Evolutionary conservation across 2,113 vertebrate genomes (phyloP), one percentile per base, ranked within the genome.

Genomic region (Choloepus hoffmanni): DNA sequence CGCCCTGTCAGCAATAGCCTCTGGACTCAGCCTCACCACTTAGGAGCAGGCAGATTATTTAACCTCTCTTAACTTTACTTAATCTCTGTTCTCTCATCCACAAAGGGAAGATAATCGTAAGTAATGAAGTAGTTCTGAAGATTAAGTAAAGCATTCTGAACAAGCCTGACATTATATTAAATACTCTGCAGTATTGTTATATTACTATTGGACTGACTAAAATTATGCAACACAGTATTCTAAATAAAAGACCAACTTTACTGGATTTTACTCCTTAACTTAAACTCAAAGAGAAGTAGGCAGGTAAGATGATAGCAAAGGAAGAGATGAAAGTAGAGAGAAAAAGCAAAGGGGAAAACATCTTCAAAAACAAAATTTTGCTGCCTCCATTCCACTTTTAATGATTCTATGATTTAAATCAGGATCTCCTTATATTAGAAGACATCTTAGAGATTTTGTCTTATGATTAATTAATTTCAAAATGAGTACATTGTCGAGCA

Each of bases 21-120:
- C 36, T 36, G 16, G 36, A 73, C 28, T 14, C 68, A 24, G 78
- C 28, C 72, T 81, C 24, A 26, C 19, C 48, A 72, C 9, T 95
- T 73, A 86, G 58, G 16, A 65, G 33, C 14, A 68, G 14, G 24
- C 26, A 53, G 60, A 18, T 91, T 30, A 62, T n/a, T 79, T 87
- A 60, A 70, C 67, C 78, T 63, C 70, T 94, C 65, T 94, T 89
- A 68, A 70, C 16, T n/a, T 84, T 43, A n/a, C 53, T 62, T 67
- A 63, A 43, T 85, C 2, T 7, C 53, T 45, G 2, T 74, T 83
- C 36, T 72, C 48, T 58, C 21, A 78, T 23, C 7, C 3, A 40
- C 19, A 36, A 12, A 78, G 62, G 18, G 40, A 94, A 95, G n/a
- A 18, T 5, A 5, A 30, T 1, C 4, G 1, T 0, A 30, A 7